These are phyloP conservation scores for Scolanthus callimorphus DNA, from an alignment of 92 coral and sea anemone species.

Conservation along the genomic window DNA sequence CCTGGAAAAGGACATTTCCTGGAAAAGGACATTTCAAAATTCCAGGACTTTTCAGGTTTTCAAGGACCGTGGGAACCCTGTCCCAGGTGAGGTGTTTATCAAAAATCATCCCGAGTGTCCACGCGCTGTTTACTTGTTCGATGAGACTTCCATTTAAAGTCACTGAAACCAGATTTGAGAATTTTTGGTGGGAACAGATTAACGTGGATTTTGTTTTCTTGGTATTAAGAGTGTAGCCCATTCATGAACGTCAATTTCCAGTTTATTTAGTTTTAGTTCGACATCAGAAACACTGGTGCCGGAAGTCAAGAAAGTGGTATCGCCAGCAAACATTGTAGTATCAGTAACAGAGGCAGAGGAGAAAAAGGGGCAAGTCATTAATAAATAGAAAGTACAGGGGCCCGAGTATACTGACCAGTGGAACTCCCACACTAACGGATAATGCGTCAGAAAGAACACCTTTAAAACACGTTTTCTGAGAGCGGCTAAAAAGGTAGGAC, in stretches of 20 bases:
- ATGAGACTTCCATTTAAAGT: too few species aligned
- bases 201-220: conserved; percentile 4
- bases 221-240: conserved; percentile 4
- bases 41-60: too few species aligned
- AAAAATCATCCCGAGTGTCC: too few species aligned
- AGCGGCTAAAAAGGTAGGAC: conserved; percentile 34
- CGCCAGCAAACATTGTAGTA: neutral
- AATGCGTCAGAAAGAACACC: conserved; percentile 25
- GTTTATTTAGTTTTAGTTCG: neutral
- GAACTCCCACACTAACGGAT: conserved; percentile 33
- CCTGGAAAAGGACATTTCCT: too few species aligned
- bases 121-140: too few species aligned
- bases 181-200: too few species aligned
- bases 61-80: too few species aligned
- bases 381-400: conserved; percentile 16
- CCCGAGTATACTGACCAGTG: conserved; percentile 47
- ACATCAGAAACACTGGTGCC: conserved; percentile 1
- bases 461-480: conserved; percentile 26
- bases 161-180: too few species aligned
- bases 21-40: too few species aligned
- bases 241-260: neutral
- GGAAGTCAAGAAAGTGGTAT: conserved; percentile 13
- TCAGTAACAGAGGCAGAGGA: conserved; percentile 10
- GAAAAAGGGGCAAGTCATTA: conserved; percentile 4
- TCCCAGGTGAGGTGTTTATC: too few species aligned